Evolutionary conservation across 2,888 invertebrate species (phyloP).

Genomic region (Ormyrus thymus): DNA sequence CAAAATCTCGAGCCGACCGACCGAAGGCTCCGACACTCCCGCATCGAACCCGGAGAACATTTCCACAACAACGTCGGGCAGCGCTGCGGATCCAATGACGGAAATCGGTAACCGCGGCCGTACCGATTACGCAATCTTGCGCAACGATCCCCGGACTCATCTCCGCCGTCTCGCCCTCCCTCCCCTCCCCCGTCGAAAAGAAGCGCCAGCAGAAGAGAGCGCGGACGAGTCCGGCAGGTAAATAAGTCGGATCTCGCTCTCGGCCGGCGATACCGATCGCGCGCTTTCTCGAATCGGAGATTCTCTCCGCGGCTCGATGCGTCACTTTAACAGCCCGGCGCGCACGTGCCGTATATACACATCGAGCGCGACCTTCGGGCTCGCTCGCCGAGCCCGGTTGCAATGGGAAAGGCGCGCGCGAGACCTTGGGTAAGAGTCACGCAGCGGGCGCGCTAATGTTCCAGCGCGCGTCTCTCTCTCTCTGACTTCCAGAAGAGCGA

Average conservation of each 20-base stretch:
- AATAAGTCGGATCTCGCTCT: not conserved
- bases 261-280: conserved; percentile 1
- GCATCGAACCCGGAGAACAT: no score
- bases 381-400: not conserved
- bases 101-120: no score
- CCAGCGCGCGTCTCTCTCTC: conserved; percentile 40
- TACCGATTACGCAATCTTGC: no score
- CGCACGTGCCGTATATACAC: conserved; percentile 55
- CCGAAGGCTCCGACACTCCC: no score
- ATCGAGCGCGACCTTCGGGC: conserved; percentile 51
- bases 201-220: no score
- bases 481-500: conserved; percentile 41
- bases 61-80: no score
- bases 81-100: no score
- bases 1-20: no score
- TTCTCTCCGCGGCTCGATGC: conserved; percentile 42
- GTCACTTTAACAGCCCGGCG: conserved; percentile 46
- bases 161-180: no score
- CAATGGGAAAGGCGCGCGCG: conserved; percentile 66
- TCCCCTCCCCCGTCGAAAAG: no score
- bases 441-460: conserved; percentile 63
- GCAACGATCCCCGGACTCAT: no score
- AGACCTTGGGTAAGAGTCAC: conserved; percentile 72
- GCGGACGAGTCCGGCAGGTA: not conserved
- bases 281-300: not conserved